A percentile compares a stretch with the other conserved stretches of the same genome.
Conservation (phyloP, 2,888 invertebrate species). For the Xestia rhomboidea region DNA sequence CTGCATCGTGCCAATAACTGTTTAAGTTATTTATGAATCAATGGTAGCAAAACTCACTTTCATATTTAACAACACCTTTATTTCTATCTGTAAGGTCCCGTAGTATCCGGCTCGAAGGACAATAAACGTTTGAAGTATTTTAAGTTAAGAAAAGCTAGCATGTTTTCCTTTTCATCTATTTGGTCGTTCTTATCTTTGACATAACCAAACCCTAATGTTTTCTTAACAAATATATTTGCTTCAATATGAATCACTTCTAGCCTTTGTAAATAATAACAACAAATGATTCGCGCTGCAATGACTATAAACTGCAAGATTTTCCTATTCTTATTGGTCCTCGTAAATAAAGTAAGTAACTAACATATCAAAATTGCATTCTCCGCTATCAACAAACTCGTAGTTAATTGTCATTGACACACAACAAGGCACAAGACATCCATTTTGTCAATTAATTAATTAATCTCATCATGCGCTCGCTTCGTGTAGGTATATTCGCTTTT, state of each 20-base stretch:
- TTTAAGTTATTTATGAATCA: not conserved
- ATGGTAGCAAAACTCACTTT: not conserved
- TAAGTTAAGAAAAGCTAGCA: not conserved
- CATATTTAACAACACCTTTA: not conserved
- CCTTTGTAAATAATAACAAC: not conserved
- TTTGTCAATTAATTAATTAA: conserved; percentile 65
- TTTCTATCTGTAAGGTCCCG: not conserved
- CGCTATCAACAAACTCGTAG: conserved; percentile 34
- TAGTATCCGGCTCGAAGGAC: no score
- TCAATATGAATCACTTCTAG: not conserved
- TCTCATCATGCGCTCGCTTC: conserved; percentile 54
- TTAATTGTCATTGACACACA: conserved; percentile 53
- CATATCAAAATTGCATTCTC: conserved; percentile 2
- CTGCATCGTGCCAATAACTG: not conserved
- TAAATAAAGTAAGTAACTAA: conserved; percentile 8
- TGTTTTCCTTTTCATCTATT: conserved; percentile 19
- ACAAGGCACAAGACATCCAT: conserved; percentile 53
- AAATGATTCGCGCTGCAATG: not conserved
- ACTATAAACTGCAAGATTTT: not conserved
- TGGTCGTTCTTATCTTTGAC: not conserved
- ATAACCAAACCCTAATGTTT: not conserved
- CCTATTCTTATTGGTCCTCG: not conserved
- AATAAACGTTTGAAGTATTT: no score
- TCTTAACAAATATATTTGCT: not conserved
- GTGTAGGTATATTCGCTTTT: conserved; percentile 49